Base-by-base conservation (phyloP, 2,113 vertebrate species). In the Balaeniceps rex region DNA sequence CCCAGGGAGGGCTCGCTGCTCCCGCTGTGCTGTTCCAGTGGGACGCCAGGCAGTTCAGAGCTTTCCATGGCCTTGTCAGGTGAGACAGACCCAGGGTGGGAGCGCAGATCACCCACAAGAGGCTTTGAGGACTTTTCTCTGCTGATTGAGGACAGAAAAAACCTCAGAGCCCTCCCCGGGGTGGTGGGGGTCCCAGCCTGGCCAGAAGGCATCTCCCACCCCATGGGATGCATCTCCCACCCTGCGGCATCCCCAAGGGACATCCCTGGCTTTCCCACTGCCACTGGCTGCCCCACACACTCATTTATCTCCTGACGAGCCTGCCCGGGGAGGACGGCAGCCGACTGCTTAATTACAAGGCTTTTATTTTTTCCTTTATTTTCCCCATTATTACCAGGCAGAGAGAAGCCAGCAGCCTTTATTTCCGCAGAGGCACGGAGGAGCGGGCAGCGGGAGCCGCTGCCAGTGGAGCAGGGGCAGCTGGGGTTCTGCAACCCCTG, bases 301-400 rank as follows among this genome's bases (percentile, higher is more conserved):
- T 79, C 74, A 69, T 82, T 89, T 68, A 25, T 82, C 78, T 89
- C 87, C 70, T 36, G 78, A 75, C 0, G 0, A 81, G 69, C 70
- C 74, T 79, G 81, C 58, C 58, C 14, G 0, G 66, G 49, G 52
- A 81, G 16, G 36, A 65, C 10, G 3, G 79, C 71, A 65, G 82
- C 64, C 78, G 79, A 83, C 65, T 90, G 85, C 68, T 94, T 92
- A 77, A 95, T 95, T 90, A 77, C 75, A 77, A 65, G 23, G 36
- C 11, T 46, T 28, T 36, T 38, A n/a, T n/a, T 34, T 47, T 33
- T 34, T 24, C 9, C 7, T 3, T 3, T 17, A 36, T 38, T 26
- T 12, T 3, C 34, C 29, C 57, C 7, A 10, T 70, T 90, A 78
- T 78, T 83, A 58, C 52, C 4, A 0, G 4, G 47, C 38, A 42